phyloP scores from a whole-genome alignment of 2,113 vertebrate species.

The Pomatorhinus ruficollis region DNA sequence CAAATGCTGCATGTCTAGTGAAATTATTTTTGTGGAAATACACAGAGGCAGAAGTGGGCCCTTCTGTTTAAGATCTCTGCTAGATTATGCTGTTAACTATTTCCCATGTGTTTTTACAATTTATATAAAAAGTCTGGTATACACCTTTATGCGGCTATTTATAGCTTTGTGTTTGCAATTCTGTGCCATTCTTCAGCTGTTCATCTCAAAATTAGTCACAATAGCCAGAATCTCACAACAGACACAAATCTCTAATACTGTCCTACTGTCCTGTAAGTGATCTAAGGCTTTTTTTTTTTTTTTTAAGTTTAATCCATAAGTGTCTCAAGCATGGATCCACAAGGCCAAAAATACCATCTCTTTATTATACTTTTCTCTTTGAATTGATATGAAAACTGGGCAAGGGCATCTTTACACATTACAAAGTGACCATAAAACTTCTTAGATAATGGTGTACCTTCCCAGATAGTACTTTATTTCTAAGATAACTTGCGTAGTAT shows the following conservation, averaged over 20 bases:
- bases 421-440: neutral
- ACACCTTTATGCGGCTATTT: neutral
- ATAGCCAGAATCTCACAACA: conserved; percentile 11
- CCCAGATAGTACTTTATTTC: conserved; percentile 1
- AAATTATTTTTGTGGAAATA: neutral
- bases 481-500: neutral
- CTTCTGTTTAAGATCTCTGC: neutral
- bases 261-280: conserved; percentile 11
- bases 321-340: neutral
- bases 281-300: neutral
- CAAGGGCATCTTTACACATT: neutral
- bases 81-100: neutral
- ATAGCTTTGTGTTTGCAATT: conserved; percentile 36
- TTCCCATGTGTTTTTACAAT: conserved; percentile 9
- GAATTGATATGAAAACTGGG: conserved; percentile 7
- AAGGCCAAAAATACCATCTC: neutral
- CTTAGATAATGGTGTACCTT: neutral
- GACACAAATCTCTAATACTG: neutral
- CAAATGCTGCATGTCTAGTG: conserved; percentile 8
- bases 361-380: neutral
- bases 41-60: neutral
- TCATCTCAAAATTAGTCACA: conserved; percentile 50
- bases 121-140: conserved; percentile 2
- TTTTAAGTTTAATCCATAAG: neutral
- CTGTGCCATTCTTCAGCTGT: conserved; percentile 47